A percentile compares a stretch with the other conserved stretches of the same genome.
Evolutionary conservation across 2,797 vertebrate species (phyloP).

Genomic region (Euphonia xanthogaster): DNA sequence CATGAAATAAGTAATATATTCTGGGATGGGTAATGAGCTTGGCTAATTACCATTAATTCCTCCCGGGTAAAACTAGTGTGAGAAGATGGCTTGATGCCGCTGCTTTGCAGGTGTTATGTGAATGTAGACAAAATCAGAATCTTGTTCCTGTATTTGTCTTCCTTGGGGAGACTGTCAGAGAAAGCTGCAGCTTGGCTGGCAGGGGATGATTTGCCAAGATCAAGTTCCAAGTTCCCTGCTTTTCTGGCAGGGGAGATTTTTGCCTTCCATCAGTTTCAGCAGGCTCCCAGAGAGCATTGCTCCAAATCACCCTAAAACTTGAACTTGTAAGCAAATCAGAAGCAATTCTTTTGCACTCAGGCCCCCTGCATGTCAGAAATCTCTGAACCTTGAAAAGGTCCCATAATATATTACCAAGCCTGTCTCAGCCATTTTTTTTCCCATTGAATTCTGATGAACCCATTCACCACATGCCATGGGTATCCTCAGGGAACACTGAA

Average conservation of each 20-base stretch:
- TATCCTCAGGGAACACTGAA: constrained; percentile 22
- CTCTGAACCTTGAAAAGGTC: constrained; percentile 16
- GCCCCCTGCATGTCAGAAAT: neutral
- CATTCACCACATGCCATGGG: constrained; percentile 34
- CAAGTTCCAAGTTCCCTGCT: constrained; percentile 46
- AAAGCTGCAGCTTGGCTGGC: constrained; percentile 26
- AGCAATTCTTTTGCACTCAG: constrained; percentile 9
- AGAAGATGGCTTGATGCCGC: constrained; percentile 28
- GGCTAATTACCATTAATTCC: constrained; percentile 42
- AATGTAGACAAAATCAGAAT: constrained; percentile 30
- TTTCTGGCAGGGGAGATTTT: neutral
- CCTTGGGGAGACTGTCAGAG: constrained; percentile 23
- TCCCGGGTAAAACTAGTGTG: constrained; percentile 13
- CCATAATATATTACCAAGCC: neutral
- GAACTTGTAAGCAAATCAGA: constrained; percentile 15
- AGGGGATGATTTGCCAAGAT: constrained; percentile 32
- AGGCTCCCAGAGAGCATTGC: neutral
- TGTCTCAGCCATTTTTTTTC: neutral
- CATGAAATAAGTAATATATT: constrained; percentile 16
- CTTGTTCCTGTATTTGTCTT: constrained; percentile 44
- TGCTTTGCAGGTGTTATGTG: constrained; percentile 27
- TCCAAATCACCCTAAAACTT: neutral
- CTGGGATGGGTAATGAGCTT: neutral
- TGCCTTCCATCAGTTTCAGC: constrained; percentile 18
- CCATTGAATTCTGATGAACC: constrained; percentile 19